Evolutionary conservation across 2,797 vertebrate genomes (phyloP).

Genomic region (Sebastolobus altivelis): DNA sequence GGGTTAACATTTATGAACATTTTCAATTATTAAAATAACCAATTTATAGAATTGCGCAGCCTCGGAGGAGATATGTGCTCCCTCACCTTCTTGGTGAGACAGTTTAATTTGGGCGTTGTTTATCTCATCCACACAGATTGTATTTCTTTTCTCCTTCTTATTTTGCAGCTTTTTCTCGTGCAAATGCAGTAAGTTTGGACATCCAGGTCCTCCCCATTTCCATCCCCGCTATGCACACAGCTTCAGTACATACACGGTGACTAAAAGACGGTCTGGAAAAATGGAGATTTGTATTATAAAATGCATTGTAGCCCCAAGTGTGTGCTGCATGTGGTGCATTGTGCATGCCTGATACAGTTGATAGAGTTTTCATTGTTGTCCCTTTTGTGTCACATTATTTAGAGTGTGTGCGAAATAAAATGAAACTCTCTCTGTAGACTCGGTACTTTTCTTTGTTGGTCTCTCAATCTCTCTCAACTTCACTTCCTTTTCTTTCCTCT

Average conservation of each 20-base stretch:
- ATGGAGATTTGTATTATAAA: background rate
- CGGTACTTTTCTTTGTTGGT: background rate
- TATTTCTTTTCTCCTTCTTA: background rate
- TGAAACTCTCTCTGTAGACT: background rate
- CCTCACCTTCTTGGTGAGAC: background rate
- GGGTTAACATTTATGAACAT: background rate
- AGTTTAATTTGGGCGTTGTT: constrained; percentile 4
- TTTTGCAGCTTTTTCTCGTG: background rate
- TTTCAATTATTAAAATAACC: background rate
- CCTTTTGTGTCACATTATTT: background rate
- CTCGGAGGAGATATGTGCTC: background rate
- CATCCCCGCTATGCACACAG: background rate
- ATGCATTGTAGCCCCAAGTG: background rate
- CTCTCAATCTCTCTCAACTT: background rate
- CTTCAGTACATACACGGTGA: background rate
- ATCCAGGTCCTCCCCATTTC: background rate
- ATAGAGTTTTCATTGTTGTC: background rate
- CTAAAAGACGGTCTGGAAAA: background rate
- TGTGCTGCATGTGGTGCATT: background rate
- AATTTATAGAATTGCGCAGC: background rate
- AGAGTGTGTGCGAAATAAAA: background rate
- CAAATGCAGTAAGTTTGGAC: background rate
- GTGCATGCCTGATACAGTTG: background rate
- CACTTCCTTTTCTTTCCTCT: background rate
- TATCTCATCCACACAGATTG: constrained; percentile 20